Evolutionary conservation across 2,888 invertebrate genomes (phyloP).

Genomic region (Acleris emargana): DNA sequence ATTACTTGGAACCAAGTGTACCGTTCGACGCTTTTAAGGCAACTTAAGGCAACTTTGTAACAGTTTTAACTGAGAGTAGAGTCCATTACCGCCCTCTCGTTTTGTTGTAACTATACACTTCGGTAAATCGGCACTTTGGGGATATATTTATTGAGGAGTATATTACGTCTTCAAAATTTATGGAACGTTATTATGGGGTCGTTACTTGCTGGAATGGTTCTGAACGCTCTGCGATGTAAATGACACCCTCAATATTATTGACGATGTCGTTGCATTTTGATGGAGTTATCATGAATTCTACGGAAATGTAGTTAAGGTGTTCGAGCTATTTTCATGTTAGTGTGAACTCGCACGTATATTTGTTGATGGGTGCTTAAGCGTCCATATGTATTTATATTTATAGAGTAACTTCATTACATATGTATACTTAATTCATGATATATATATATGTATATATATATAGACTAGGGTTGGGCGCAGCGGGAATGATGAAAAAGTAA

Average conservation of each 20-base stretch:
- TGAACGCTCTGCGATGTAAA: constrained; percentile 28
- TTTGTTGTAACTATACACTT: constrained; percentile 46
- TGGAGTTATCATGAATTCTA: background rate
- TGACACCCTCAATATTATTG: constrained; percentile 21
- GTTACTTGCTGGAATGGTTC: constrained; percentile 50
- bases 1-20: constrained; percentile 48
- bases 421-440: too few relatives aligned
- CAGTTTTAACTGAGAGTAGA: constrained; percentile 53
- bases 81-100: constrained; percentile 53
- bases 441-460: too few relatives aligned
- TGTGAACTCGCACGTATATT: too few relatives aligned
- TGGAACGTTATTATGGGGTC: constrained; percentile 53
- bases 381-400: too few relatives aligned
- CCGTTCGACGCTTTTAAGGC: constrained; percentile 56
- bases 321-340: too few relatives aligned
- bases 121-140: constrained; percentile 68
- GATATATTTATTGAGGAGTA: constrained; percentile 62
- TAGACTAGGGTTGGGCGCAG: too few relatives aligned
- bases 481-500: too few relatives aligned
- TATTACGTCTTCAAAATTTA: constrained; percentile 67
- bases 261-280: constrained; percentile 19
- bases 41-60: constrained; percentile 53
- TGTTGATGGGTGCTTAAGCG: too few relatives aligned
- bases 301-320: background rate
- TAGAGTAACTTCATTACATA: too few relatives aligned